phyloP scores from a whole-genome alignment of 30 jellyfish, hydroid and myxozoan species.

The Rhopilema esculentum region DNA sequence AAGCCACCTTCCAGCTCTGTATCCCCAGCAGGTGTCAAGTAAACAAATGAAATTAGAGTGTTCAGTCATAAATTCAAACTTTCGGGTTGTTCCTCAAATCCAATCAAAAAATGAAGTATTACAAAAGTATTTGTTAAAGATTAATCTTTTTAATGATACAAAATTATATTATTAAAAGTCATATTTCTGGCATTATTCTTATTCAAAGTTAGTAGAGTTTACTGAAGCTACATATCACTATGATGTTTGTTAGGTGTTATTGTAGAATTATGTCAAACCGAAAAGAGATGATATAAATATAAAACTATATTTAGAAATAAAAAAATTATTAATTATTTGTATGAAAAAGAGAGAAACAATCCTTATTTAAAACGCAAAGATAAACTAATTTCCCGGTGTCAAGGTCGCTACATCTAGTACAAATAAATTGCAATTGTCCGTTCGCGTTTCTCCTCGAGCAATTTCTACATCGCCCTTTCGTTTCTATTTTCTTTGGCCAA shows the following conservation, averaged over 20 bases:
- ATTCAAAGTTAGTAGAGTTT: not conserved
- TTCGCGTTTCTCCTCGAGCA: not conserved
- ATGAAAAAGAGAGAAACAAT: constrained; percentile 12
- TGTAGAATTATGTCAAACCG: not conserved
- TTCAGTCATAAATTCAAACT: not conserved
- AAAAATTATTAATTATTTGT: not conserved
- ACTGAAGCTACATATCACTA: not conserved
- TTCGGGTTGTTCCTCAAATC: not conserved
- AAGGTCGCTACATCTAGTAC: constrained; percentile 33
- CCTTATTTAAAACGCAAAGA: constrained; percentile 23
- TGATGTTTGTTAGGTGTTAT: not conserved
- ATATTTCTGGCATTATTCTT: not conserved
- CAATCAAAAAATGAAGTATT: constrained; percentile 13
- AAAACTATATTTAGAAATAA: not conserved
- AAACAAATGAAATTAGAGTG: not conserved
- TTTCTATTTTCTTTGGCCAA: constrained; percentile 30
- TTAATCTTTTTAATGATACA: not conserved
- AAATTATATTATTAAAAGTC: not conserved
- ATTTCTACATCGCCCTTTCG: constrained; percentile 42
- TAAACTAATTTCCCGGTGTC: constrained; percentile 10
- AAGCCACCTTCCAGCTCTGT: not conserved
- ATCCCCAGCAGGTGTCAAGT: not conserved
- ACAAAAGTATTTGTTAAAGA: not conserved
- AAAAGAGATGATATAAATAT: not conserved
- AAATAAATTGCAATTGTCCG: constrained; percentile 32